Evolutionary conservation across 2,797 vertebrate species (phyloP).

Genomic region (Pygocentrus nattereri): DNA sequence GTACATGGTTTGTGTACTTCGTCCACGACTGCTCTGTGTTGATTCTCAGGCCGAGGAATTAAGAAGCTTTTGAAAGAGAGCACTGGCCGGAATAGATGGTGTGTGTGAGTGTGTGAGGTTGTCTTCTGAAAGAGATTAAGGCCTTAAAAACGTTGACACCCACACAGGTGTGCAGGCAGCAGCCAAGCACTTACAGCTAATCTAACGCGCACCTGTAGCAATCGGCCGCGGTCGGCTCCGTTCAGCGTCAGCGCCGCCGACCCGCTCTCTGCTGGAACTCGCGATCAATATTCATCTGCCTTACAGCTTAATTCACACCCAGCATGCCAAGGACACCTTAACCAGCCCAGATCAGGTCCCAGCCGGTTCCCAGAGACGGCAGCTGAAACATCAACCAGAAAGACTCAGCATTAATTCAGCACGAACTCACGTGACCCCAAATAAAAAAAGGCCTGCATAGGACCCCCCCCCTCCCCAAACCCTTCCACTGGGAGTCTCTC

Average conservation of each 20-base stretch:
- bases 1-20: no score
- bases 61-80: neutral
- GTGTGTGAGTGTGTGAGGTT: neutral
- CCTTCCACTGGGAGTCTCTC: neutral
- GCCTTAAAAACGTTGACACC: neutral
- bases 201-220: neutral
- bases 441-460: neutral
- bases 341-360: neutral
- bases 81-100: neutral
- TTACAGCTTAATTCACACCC: slow-evolving; percentile 12
- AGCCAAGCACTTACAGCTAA: neutral
- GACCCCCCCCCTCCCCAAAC: neutral
- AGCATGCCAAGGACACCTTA: slow-evolving; percentile 1
- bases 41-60: neutral
- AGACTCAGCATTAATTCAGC: neutral
- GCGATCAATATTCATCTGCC: slow-evolving; percentile 5
- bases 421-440: neutral
- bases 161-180: neutral
- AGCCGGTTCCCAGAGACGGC: no score
- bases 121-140: neutral
- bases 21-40: no score
- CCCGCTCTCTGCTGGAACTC: neutral
- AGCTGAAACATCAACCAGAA: neutral
- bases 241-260: neutral
- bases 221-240: neutral